Base-by-base conservation (phyloP, 2,113 vertebrate species). In the Lethenteron reissneri region DNA sequence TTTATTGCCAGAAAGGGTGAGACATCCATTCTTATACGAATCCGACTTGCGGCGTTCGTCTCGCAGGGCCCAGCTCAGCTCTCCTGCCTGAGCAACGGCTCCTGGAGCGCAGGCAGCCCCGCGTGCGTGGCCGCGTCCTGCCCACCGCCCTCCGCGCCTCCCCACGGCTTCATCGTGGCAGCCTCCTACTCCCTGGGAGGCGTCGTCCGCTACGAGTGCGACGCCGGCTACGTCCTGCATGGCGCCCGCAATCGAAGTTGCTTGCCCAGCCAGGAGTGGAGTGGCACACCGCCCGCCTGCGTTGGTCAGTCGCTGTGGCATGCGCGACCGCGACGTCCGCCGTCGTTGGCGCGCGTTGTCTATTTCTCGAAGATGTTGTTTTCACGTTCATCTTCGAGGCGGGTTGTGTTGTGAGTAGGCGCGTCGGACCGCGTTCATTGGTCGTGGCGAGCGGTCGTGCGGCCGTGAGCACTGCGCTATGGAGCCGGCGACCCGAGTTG, bases 181-280 rank as follows among this genome's bases (percentile, higher is more conserved):
- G 25, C 11, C 25, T n/a, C n/a, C 11, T 68, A 12, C 11, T n/a
- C 25, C 11, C n/a, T 68, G n/a, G n/a, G 81, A 74, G 88, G 85
- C 60, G 76, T 75, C 3, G 70, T 90, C 73, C 75, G 78, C 72
- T 90, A 94, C 77, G 85, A 83, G 10, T 99, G 94, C 78, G 79
- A 87, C 71, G 77, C 84, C 74, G 90, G 90, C 71, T 95, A 90
- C 78, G 6, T 69, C 75, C 75, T 70, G 73, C 78, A 97, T 90
- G 92, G 89, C 73, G 80, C 83, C 76, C 70, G 77, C 58, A 78
- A 89, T 75, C 84, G 83, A 59, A 81, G 81, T 70, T 99, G 94
- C 77, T 84, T 86, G 74, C 83, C 80, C 74, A 84, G 89, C 56
- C 74, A 76, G 75, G 79, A 77, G 2, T 99, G 94, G 94, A 96